Conservation (phyloP, 2,797 vertebrate genomes). For the Peromyscus melanophrys region DNA sequence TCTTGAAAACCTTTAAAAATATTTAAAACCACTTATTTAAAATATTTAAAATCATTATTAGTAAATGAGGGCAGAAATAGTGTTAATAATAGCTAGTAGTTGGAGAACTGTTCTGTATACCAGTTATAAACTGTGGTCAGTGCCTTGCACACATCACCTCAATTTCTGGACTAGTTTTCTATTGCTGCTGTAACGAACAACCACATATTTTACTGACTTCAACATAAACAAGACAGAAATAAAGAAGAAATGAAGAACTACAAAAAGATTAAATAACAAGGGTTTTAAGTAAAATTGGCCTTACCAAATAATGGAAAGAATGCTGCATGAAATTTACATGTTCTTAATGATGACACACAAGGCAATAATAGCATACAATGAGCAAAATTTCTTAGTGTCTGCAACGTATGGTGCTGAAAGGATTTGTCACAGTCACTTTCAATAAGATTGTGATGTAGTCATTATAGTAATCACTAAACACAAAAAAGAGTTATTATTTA, state of each 20-base stretch:
- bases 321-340: neutral
- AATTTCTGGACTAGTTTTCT: neutral
- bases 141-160: neutral
- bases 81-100: neutral
- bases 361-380: too few species aligned
- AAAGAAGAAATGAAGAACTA: neutral
- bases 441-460: neutral
- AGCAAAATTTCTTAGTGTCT: neutral
- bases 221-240: neutral
- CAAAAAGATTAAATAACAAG: neutral
- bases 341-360: neutral
- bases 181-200: neutral
- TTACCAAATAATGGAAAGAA: neutral
- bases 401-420: neutral
- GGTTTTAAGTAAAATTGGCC: neutral
- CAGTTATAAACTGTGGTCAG: neutral
- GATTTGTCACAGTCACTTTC: neutral
- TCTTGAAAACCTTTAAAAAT: slow-evolving; percentile 20
- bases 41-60: slow-evolving; percentile 6
- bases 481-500: neutral
- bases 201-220: neutral
- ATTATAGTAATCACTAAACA: neutral
- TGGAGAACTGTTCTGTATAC: neutral
- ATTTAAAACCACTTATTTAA: neutral
- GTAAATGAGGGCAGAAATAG: neutral